Base-by-base conservation (phyloP, 1,140 invertebrate species). In the Aphidius gifuensis region DNA sequence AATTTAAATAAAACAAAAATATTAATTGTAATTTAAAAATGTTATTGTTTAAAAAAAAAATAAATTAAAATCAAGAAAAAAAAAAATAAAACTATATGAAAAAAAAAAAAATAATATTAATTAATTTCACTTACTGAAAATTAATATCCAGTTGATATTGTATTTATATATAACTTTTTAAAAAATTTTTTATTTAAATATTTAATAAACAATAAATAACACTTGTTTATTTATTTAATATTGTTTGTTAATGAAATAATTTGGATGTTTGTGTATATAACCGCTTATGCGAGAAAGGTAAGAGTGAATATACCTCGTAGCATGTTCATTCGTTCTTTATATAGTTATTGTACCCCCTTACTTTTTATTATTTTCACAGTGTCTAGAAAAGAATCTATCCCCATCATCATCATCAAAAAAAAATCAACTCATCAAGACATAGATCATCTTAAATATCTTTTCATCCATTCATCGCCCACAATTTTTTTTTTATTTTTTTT, bases 321-420 rank as follows among this genome's bases (percentile, higher is more conserved):
- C 78, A 81, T 80, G 78, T 81, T 80, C 78, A 79, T 79, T 79
- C 74, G 74, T 77, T 76, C 78, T 81, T 81, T 81, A 81, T 80
- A 81, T 81, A 80, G 77, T 71, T 77, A 78, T 79, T 78, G 75
- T 78, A 76, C 74, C 77, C 78, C 78, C 78, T 78, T 73, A 16
- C 58, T 57, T 40, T 21, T 47, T 53, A 40, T 32, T 57, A 47
- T 60, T 57, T 56, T 74, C 75, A 69, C 70, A 61, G 66, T 58
- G 64, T 67, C 68, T 72, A 75, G 75, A 76, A 76, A 77, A 74
- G 78, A 68, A 45, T 45, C 11, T 56, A 43, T 45, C 48, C 69
- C 74, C 74, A 73, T 71, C 73, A 70, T 68, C 67, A 68, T 65
- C 57, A 62, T 58, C 43, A 54, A 65, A 68, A 67, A 66, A 61